These are phyloP conservation scores for Pandemis corylana DNA, from an alignment of 2,888 invertebrate species.

Conservation along the genomic window DNA sequence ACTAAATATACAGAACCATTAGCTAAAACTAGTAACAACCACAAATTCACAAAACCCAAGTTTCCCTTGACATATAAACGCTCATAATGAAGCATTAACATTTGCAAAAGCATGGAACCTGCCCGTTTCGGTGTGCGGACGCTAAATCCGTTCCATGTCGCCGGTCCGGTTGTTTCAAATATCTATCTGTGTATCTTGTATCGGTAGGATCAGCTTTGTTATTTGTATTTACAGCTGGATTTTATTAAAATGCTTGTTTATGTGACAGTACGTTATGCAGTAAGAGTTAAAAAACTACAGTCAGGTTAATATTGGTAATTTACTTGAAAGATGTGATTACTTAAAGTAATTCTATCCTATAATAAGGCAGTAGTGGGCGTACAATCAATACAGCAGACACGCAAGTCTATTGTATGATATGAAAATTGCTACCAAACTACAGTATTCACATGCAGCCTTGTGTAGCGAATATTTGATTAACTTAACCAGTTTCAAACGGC, in stretches of 20 bases:
- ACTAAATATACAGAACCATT: neutral
- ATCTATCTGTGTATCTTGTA: conserved; percentile 57
- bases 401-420: conserved; percentile 12
- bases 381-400: conserved; percentile 6
- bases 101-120: conserved; percentile 22
- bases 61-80: conserved; percentile 34
- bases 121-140: conserved; percentile 36
- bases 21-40: conserved; percentile 18
- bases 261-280: too few species aligned
- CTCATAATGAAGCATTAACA: conserved; percentile 15
- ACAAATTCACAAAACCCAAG: neutral
- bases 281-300: too few species aligned
- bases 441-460: conserved; percentile 17
- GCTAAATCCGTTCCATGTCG: conserved; percentile 55
- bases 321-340: neutral
- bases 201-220: conserved; percentile 52
- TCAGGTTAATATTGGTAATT: neutral
- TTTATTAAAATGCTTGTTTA: too few species aligned
- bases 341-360: conserved; percentile 6
- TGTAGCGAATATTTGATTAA: conserved; percentile 13
- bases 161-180: conserved; percentile 52
- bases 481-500: conserved; percentile 16
- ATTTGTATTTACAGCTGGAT: conserved; percentile 26
- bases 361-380: neutral
- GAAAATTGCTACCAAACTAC: conserved; percentile 20